phyloP scores from a whole-genome alignment of 2,888 invertebrate species.

The Hipparchia semele region DNA sequence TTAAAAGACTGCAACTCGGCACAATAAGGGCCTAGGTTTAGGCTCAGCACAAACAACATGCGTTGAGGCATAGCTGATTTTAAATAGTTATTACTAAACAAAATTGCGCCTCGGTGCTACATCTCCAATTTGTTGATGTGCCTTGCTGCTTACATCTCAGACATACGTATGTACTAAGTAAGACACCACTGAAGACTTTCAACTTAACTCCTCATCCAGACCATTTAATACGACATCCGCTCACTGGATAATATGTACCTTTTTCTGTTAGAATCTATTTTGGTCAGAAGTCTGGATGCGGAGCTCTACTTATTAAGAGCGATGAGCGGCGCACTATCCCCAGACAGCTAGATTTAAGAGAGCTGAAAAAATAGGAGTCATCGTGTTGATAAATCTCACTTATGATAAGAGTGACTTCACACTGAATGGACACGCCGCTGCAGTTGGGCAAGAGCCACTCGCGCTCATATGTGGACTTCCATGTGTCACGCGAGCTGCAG shows the following conservation, averaged over 20 bases:
- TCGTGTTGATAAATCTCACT: conserved; percentile 18
- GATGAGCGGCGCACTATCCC: conserved; percentile 7
- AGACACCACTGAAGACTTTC: not conserved
- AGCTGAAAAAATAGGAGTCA: conserved; percentile 13
- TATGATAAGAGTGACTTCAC: not conserved
- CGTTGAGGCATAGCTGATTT: too few species aligned
- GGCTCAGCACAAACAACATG: too few species aligned
- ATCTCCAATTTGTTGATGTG: not conserved
- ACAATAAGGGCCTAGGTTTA: too few species aligned
- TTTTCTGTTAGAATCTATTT: not conserved
- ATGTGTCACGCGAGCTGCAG: too few species aligned
- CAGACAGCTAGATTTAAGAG: conserved; percentile 8
- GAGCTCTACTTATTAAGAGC: conserved; percentile 9
- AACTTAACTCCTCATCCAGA: not conserved
- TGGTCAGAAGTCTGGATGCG: not conserved
- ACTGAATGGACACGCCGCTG: not conserved
- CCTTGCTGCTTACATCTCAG: not conserved
- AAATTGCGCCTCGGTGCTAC: too few species aligned
- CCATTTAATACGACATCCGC: not conserved
- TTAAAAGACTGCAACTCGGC: too few species aligned
- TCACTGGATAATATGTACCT: not conserved
- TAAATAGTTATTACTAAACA: too few species aligned
- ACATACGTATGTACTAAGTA: too few species aligned
- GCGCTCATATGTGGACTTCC: too few species aligned
- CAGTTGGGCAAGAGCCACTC: too few species aligned